Base-by-base conservation (phyloP, 2,113 vertebrate genomes). In the Callospermophilus lateralis region DNA sequence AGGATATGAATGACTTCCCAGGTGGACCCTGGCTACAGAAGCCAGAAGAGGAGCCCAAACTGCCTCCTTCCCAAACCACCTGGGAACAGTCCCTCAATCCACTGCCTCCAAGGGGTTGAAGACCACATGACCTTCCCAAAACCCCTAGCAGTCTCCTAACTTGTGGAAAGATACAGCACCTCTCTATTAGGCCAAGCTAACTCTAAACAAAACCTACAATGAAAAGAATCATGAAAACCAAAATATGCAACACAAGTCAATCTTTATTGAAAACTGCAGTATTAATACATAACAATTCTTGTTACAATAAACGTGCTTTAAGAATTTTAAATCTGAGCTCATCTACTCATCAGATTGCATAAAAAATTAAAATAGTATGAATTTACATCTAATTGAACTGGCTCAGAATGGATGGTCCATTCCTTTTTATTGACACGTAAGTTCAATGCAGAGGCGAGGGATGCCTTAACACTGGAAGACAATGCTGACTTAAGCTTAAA, bases 201-300 rank as follows among this genome's bases (percentile, higher is more conserved):
- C 32, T 74, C 28, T 34, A 42, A 7, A 89, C 16, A 85, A 90
- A 84, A 76, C 30, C 58, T 34, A 34, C n/a, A 48, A 15, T 37
- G 42, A 32, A 89, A 96, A 93, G 84, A 96, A 91, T 90, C 20
- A 87, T 26, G 55, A 85, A 73, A 42, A 94, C 1, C 92, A 97
- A 61, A 83, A 95, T 98, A 98, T 99, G 99, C 98, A 99, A 99
- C 98, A 99, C 99, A 98, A 99, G 98, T 99, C 98, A 99, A 99
- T 99, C 99, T 99, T 99, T 99, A 99, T 99, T 99, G 98, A 99
- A 99, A 99, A 99, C 98, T 98, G 98, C 98, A 99, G 98, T 99
- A 98, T 99, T 99, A 99, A 99, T 99, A 99, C 99, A 99, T 98
- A 99, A 99, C 99, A 99, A 99, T 98, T 98, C 98, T 98, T 98